These are phyloP conservation scores for Sceliomorpha sp. DNA, from an alignment of 2,888 invertebrate species.

Conservation along the genomic window DNA sequence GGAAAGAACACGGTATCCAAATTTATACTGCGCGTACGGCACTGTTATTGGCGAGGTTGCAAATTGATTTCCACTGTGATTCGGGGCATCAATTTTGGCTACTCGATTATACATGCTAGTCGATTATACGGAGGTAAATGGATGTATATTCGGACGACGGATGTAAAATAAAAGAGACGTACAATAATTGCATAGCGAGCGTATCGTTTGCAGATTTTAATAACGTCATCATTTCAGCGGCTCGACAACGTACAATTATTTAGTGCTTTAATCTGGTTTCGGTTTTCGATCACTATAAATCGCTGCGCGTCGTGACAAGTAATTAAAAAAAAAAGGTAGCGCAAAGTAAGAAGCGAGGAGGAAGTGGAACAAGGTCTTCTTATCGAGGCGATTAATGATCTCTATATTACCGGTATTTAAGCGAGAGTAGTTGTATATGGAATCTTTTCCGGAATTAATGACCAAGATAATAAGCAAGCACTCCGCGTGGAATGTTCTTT, in stretches of 20 bases:
- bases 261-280: conserved; percentile 6
- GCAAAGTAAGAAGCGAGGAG: background rate
- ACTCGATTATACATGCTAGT: conserved; percentile 9
- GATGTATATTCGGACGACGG: background rate
- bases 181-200: conserved; percentile 1
- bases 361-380: conserved; percentile 5
- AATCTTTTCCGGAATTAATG: conserved; percentile 9
- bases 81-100: conserved; percentile 8
- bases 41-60: conserved; percentile 4
- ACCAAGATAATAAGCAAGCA: conserved; percentile 7
- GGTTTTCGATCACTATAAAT: conserved; percentile 13
- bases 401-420: conserved; percentile 1
- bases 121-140: conserved; percentile 6
- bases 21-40: too few relatives aligned
- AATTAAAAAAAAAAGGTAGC: too few relatives aligned
- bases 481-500: conserved; percentile 5
- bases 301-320: conserved; percentile 2
- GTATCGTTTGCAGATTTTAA: background rate
- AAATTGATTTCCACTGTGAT: conserved; percentile 10
- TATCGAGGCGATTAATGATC: conserved; percentile 15
- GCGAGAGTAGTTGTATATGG: conserved; percentile 1
- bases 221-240: conserved; percentile 13
- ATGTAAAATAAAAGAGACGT: background rate
- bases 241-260: conserved; percentile 16
- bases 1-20: too few relatives aligned